These are phyloP conservation scores for Lerema accius DNA, from an alignment of 1,140 invertebrate species.

Conservation along the genomic window DNA sequence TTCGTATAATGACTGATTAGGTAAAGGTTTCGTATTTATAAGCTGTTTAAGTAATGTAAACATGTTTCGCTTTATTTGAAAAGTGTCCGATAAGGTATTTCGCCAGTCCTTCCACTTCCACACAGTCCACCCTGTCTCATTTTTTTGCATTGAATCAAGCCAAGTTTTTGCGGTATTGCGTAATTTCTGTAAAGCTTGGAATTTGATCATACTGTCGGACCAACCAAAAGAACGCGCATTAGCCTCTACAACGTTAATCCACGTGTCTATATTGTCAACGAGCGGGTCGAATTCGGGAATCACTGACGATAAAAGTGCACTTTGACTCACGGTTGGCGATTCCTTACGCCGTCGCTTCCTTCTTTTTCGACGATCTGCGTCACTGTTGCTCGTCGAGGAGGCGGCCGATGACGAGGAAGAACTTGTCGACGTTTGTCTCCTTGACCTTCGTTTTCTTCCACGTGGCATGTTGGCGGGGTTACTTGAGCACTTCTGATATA, in stretches of 20 bases:
- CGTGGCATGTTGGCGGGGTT: background rate
- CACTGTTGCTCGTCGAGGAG: background rate
- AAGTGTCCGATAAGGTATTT: conserved; percentile 33
- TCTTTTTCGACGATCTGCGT: background rate
- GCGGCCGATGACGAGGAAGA: background rate
- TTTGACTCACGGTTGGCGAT: conserved; percentile 32
- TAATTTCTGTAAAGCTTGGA: conserved; percentile 46
- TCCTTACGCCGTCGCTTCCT: conserved; percentile 15
- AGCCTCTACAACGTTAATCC: conserved; percentile 42
- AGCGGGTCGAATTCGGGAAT: conserved; percentile 45
- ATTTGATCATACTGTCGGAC: conserved; percentile 41
- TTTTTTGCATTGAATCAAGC: conserved; percentile 42
- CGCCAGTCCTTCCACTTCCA: conserved; percentile 46
- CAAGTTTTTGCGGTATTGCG: conserved; percentile 41
- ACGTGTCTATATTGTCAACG: conserved; percentile 40
- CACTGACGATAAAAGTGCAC: conserved; percentile 39
- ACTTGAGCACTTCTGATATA: background rate
- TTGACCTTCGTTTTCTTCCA: background rate
- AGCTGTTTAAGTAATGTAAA: conserved; percentile 38
- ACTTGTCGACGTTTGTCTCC: background rate
- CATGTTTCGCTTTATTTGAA: conserved; percentile 43
- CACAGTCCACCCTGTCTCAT: conserved; percentile 39
- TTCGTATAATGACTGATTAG: conserved; percentile 42
- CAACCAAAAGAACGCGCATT: conserved; percentile 42
- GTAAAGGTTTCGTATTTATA: conserved; percentile 37